Conservation (phyloP, 2,113 vertebrate species). For the Mastomys coucha region DNA sequence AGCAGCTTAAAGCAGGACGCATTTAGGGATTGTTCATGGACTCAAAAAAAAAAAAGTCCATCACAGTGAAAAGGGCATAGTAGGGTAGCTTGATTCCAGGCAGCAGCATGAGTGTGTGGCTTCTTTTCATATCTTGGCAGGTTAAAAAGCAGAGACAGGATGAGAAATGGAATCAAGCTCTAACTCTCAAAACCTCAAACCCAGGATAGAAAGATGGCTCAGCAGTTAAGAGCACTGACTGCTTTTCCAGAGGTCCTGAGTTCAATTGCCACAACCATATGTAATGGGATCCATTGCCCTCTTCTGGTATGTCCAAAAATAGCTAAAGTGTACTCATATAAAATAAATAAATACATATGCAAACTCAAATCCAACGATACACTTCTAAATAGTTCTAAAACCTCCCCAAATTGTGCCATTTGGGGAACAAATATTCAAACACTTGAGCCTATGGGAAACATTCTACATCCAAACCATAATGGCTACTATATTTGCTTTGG, state of each 20-base stretch:
- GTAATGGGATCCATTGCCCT: too few species aligned
- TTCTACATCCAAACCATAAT: background rate
- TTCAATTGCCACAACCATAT: too few species aligned
- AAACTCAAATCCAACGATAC: background rate
- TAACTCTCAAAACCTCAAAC: background rate
- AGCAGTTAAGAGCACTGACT: too few species aligned
- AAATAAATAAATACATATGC: too few species aligned
- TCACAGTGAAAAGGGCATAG: background rate
- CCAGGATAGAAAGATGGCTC: too few species aligned
- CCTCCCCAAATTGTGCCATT: background rate
- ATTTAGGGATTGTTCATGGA: background rate
- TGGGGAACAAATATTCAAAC: background rate
- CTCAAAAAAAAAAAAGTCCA: background rate
- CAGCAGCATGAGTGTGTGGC: background rate
- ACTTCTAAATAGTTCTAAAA: background rate
- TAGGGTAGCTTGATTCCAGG: background rate
- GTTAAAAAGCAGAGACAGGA: background rate
- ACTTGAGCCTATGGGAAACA: background rate
- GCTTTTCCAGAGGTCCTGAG: too few species aligned
- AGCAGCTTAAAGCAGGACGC: background rate
- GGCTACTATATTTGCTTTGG: background rate
- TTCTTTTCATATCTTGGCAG: background rate
- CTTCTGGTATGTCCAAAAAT: too few species aligned
- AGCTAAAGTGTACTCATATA: too few species aligned
- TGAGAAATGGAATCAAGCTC: background rate